A percentile compares a stretch with the other conserved stretches of the same genome.
Evolutionary conservation across 1,140 invertebrate genomes (phyloP).

Genomic region (Drosophila nigromelanica): DNA sequence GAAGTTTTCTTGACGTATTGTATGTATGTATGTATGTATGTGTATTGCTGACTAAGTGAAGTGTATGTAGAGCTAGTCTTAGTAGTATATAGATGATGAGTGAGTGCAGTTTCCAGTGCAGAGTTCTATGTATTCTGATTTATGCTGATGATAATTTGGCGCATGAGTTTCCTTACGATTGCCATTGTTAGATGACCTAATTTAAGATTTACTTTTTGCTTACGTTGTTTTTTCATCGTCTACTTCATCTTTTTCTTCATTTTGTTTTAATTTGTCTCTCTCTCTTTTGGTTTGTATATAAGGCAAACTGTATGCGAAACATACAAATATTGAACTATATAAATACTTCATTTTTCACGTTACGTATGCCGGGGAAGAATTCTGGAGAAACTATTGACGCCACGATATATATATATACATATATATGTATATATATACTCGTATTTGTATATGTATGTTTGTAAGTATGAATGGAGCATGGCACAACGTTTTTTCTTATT

Average conservation of each 20-base stretch:
- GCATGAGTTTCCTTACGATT: slow-evolving; percentile 53
- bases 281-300: slow-evolving; percentile 72
- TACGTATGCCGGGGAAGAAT: slow-evolving; percentile 68
- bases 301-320: slow-evolving; percentile 79
- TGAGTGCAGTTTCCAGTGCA: slow-evolving; percentile 37
- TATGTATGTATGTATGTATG: not conserved
- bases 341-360: slow-evolving; percentile 65
- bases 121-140: slow-evolving; percentile 18
- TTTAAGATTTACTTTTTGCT: slow-evolving; percentile 26
- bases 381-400: slow-evolving; percentile 46
- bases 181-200: slow-evolving; percentile 38
- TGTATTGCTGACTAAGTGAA: slow-evolving; percentile 15
- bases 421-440: slow-evolving; percentile 27
- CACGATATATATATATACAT: slow-evolving; percentile 9
- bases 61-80: slow-evolving; percentile 36
- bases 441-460: slow-evolving; percentile 5
- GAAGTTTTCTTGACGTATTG: not conserved
- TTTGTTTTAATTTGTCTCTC: slow-evolving; percentile 29
- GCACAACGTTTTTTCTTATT: slow-evolving; percentile 39
- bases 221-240: not conserved
- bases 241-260: not conserved
- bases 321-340: slow-evolving; percentile 80
- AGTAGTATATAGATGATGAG: slow-evolving; percentile 20
- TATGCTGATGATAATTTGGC: slow-evolving; percentile 50
- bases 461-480: slow-evolving; percentile 38